Conservation (phyloP, 1,140 invertebrate genomes). For the Eurosta solidaginis region DNA sequence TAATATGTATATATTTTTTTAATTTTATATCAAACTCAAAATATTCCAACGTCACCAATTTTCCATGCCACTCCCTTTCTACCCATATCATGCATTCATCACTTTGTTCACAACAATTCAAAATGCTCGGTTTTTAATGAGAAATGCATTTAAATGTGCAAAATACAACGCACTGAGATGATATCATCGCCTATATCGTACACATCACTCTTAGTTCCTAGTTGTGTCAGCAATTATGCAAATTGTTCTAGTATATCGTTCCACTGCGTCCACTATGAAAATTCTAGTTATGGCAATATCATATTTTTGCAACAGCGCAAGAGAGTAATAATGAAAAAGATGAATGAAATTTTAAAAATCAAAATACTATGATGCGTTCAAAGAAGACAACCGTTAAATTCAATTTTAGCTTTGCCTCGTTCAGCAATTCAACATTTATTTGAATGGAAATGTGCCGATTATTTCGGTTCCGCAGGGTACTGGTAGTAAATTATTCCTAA, state of each 20-base stretch:
- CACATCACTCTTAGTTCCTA: not conserved
- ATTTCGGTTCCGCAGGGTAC: too few relatives aligned
- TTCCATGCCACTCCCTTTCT: too few relatives aligned
- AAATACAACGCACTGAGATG: not conserved
- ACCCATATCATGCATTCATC: not conserved
- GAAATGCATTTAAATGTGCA: not conserved
- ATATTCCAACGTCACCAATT: not conserved
- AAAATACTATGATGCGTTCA: too few relatives aligned
- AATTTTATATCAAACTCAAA: not conserved
- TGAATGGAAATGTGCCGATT: too few relatives aligned
- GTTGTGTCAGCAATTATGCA: not conserved
- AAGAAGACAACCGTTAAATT: too few relatives aligned
- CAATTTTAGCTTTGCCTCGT: too few relatives aligned
- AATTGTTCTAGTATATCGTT: not conserved
- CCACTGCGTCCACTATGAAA: not conserved
- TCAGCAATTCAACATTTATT: too few relatives aligned
- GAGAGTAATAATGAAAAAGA: not conserved
- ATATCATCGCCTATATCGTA: too few relatives aligned
- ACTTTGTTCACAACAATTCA: not conserved
- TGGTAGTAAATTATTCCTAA: too few relatives aligned
- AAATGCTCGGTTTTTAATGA: conserved; percentile 9
- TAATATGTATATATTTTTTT: not conserved
- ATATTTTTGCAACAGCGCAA: not conserved
- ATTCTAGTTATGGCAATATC: not conserved
- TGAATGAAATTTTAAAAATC: not conserved